Conservation (phyloP, 2,888 invertebrate species). For the Lymantria monacha region DNA sequence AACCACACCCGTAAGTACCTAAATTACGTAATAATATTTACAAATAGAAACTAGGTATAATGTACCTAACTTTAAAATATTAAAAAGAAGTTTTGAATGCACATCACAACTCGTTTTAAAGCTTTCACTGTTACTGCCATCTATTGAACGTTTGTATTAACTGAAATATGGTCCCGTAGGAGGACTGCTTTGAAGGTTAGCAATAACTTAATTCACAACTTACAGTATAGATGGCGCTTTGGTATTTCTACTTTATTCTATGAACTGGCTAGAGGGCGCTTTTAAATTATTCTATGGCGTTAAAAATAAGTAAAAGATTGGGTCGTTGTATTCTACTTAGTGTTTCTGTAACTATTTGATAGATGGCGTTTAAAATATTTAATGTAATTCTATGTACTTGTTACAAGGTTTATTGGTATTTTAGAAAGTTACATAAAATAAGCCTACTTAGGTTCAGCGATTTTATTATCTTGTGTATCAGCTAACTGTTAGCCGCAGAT, state of each 20-base stretch:
- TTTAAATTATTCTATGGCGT: slow-evolving; percentile 1
- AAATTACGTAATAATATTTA: slow-evolving; percentile 8
- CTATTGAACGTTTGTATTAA: slow-evolving; percentile 37
- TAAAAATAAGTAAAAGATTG: background rate
- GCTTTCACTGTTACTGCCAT: slow-evolving; percentile 49
- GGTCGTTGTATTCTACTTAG: background rate
- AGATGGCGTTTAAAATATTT: slow-evolving; percentile 30
- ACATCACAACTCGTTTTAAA: slow-evolving; percentile 51
- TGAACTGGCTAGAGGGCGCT: slow-evolving; percentile 23
- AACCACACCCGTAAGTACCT: slow-evolving; percentile 73
- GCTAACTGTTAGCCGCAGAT: no score
- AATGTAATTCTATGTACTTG: no score
- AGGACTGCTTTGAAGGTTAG: slow-evolving; percentile 9
- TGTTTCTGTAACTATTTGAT: slow-evolving; percentile 33
- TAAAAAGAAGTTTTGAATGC: slow-evolving; percentile 17
- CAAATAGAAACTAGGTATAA: no score
- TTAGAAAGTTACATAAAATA: no score
- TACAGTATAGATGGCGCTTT: slow-evolving; percentile 37
- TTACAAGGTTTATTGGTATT: no score
- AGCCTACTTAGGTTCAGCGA: no score
- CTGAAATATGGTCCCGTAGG: slow-evolving; percentile 28
- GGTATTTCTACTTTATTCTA: background rate
- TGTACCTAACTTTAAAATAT: slow-evolving; percentile 2
- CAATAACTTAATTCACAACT: background rate
- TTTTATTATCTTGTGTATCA: no score